Evolutionary conservation across 2,113 vertebrate species (phyloP).

Genomic region (Ursus arctos): DNA sequence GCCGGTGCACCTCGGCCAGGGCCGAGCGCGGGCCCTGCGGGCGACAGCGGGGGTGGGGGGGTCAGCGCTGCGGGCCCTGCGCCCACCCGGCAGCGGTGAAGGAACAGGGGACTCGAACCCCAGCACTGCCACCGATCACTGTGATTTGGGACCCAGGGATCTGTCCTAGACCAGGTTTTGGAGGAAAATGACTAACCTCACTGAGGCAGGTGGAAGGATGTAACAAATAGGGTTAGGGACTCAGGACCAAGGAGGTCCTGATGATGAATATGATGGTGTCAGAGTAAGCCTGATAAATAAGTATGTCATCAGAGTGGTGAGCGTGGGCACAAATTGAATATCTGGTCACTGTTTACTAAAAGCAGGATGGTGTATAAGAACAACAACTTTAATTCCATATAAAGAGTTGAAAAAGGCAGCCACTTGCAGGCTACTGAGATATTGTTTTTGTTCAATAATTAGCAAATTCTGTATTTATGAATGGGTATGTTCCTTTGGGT

Average conservation of each 20-base stretch:
- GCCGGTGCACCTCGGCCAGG: conserved; percentile 90
- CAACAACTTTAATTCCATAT: background rate
- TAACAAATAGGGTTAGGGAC: background rate
- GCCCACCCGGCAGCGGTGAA: background rate
- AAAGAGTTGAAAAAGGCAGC: background rate
- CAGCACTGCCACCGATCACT: background rate
- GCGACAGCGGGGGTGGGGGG: accelerated
- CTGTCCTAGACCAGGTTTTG: too few species aligned
- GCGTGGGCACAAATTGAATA: accelerated
- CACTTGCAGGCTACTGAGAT: background rate
- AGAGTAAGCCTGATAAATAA: background rate
- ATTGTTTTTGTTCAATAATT: background rate
- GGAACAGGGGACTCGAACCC: background rate
- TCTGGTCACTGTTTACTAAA: background rate
- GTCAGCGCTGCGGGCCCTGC: background rate
- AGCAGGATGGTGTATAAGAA: background rate
- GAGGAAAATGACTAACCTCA: background rate
- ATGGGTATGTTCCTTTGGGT: background rate
- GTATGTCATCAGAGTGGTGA: background rate
- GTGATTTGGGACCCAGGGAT: background rate
- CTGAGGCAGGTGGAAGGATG: background rate
- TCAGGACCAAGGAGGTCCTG: background rate
- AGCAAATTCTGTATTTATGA: background rate
- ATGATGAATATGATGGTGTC: background rate
- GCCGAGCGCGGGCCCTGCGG: conserved; percentile 85